These are phyloP conservation scores for Heterodera carotae DNA, from an alignment of 1,140 invertebrate genomes.

Conservation along the genomic window DNA sequence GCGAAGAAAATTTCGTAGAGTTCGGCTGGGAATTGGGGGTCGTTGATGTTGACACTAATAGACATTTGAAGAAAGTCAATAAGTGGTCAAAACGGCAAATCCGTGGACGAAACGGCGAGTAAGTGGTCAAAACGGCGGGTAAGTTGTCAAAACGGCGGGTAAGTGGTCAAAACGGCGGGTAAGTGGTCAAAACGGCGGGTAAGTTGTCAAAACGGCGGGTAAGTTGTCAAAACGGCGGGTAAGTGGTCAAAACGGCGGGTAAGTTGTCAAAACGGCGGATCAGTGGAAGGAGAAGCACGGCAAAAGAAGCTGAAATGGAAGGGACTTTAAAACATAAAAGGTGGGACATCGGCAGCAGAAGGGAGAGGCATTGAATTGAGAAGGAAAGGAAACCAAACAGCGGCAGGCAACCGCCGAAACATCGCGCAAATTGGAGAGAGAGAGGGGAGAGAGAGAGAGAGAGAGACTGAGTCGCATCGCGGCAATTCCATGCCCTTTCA, in stretches of 20 bases:
- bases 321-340: neutral
- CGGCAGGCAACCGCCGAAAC: no score
- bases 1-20: slow-evolving; percentile 41
- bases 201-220: no score
- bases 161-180: no score
- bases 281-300: neutral
- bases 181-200: no score
- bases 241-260: no score
- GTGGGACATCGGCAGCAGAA: no score
- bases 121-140: no score
- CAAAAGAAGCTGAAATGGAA: neutral
- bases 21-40: slow-evolving; percentile 41
- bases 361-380: neutral
- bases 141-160: no score
- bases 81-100: neutral
- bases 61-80: slow-evolving; percentile 26
- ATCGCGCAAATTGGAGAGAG: no score
- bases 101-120: no score
- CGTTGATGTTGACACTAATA: slow-evolving; percentile 38
- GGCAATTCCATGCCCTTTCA: neutral
- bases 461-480: neutral
- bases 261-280: neutral
- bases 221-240: no score
- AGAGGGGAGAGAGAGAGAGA: no score
- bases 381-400: neutral